Conservation (phyloP, 2,888 invertebrate genomes). For the Philereme vetulata region DNA sequence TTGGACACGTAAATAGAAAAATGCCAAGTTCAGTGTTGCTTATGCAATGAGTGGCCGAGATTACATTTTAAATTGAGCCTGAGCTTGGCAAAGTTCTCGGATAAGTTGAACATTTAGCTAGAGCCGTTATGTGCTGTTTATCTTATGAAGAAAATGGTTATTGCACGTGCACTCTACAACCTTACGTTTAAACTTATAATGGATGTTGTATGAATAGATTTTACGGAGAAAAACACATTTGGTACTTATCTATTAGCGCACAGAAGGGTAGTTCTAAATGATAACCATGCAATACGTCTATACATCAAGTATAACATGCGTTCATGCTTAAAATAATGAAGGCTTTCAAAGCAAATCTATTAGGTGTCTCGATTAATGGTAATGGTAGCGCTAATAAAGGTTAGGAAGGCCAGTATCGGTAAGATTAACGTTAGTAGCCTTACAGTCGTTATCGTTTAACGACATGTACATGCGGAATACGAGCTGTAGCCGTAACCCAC, state of each 20-base stretch:
- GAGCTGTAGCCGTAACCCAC: constrained; percentile 57
- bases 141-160: constrained; percentile 26
- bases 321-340: constrained; percentile 47
- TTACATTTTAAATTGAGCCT: constrained; percentile 19
- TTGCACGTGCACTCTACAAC: constrained; percentile 8
- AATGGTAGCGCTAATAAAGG: constrained; percentile 56
- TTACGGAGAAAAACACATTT: neutral
- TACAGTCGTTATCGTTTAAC: constrained; percentile 62
- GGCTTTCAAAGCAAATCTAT: constrained; percentile 44
- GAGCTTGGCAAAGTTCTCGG: constrained; percentile 31
- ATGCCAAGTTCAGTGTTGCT: constrained; percentile 32
- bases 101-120: constrained; percentile 22
- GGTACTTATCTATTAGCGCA: neutral
- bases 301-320: constrained; percentile 41
- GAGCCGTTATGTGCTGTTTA: constrained; percentile 21
- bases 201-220: neutral
- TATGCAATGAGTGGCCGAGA: constrained; percentile 25
- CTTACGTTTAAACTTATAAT: neutral
- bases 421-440: constrained; percentile 62
- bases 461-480: constrained; percentile 56
- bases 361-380: constrained; percentile 47
- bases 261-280: neutral
- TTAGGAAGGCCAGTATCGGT: constrained; percentile 54
- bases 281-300: constrained; percentile 11
- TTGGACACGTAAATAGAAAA: constrained; percentile 33